These are phyloP conservation scores for Erethizon dorsatum DNA, from an alignment of 2,797 vertebrate genomes.

Conservation along the genomic window DNA sequence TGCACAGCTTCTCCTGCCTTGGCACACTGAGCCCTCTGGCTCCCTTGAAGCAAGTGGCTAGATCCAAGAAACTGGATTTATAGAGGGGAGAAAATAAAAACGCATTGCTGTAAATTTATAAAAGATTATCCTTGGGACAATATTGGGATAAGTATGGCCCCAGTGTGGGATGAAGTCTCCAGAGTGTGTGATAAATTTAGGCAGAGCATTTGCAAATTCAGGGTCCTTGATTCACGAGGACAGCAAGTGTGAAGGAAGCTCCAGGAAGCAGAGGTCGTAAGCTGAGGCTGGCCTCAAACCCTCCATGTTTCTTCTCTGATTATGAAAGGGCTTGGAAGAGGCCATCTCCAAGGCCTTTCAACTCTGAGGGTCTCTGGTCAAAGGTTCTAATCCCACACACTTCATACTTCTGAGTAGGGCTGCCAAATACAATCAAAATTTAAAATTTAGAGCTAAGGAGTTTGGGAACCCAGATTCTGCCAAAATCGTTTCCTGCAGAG, in stretches of 20 bases:
- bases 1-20: neutral
- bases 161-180: neutral
- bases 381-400: neutral
- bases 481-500: neutral
- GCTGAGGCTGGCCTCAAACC: neutral
- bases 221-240: neutral
- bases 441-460: neutral
- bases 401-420: neutral
- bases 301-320: neutral
- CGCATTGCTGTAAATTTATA: neutral
- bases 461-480: neutral
- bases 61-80: neutral
- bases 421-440: neutral
- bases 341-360: neutral
- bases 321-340: slow-evolving; percentile 1
- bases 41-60: neutral
- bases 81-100: neutral
- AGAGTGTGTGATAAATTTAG: neutral
- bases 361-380: neutral
- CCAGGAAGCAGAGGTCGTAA: neutral
- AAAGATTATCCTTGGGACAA: slow-evolving; percentile 20
- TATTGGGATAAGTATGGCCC: neutral
- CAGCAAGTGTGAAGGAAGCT: neutral
- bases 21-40: slow-evolving; percentile 49
- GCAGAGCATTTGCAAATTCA: neutral